A percentile compares a stretch with the other conserved stretches of the same genome.
Conservation (phyloP, 2,888 invertebrate species). For the Scaptomyza tumidula region DNA sequence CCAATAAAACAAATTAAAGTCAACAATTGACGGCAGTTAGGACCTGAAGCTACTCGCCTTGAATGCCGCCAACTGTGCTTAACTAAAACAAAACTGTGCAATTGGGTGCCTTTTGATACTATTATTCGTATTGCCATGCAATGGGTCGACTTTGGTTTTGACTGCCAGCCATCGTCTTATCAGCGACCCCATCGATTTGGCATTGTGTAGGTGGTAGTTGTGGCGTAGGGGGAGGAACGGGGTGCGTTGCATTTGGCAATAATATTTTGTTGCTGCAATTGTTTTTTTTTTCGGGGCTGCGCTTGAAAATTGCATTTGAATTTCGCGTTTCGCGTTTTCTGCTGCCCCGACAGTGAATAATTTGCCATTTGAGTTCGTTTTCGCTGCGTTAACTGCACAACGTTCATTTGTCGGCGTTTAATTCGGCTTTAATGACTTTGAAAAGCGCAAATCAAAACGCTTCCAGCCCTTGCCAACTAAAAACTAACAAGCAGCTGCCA, state of each 20-base stretch:
- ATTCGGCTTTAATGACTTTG: constrained; percentile 69
- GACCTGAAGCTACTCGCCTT: constrained; percentile 80
- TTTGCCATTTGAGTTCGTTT: constrained; percentile 64
- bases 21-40: constrained; percentile 77
- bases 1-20: constrained; percentile 79
- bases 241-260: constrained; percentile 63
- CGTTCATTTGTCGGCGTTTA: constrained; percentile 44
- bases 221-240: neutral
- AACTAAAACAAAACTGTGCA: constrained; percentile 15
- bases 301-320: constrained; percentile 35
- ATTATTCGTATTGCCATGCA: constrained; percentile 23
- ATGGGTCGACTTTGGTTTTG: constrained; percentile 22
- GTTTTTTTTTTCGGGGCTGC: constrained; percentile 26
- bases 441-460: constrained; percentile 67
- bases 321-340: constrained; percentile 42
- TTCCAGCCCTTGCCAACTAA: constrained; percentile 53
- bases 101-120: constrained; percentile 15
- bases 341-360: constrained; percentile 79
- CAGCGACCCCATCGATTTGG: constrained; percentile 49
- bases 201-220: neutral
- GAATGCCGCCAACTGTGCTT: constrained; percentile 41
- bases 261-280: constrained; percentile 59
- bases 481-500: constrained; percentile 23
- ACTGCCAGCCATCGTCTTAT: constrained; percentile 30
- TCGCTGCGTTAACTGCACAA: constrained; percentile 43